Conservation (phyloP, 2,888 invertebrate genomes). For the Papilio demoleus region DNA sequence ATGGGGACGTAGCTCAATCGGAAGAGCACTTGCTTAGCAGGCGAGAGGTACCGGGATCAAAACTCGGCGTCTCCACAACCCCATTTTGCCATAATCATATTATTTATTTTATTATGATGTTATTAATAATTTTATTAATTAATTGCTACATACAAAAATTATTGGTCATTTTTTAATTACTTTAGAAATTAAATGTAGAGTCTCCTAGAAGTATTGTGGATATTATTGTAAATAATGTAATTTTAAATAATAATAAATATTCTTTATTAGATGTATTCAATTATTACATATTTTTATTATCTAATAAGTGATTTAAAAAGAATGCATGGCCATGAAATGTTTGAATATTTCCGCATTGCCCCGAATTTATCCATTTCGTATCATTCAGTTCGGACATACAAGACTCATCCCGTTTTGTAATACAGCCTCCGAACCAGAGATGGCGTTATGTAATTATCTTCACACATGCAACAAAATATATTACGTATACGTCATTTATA, state of each 20-base stretch:
- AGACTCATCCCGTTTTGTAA: not conserved
- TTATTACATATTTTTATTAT: too few species aligned
- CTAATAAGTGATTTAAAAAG: too few species aligned
- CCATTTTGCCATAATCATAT: not conserved
- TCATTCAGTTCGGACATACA: not conserved
- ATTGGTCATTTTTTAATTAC: too few species aligned
- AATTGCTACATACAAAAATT: too few species aligned
- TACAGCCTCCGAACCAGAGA: conserved; percentile 6
- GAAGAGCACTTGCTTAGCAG: conserved; percentile 8
- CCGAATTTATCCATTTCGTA: not conserved
- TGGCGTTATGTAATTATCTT: conserved; percentile 8
- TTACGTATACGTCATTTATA: not conserved
- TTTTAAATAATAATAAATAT: too few species aligned
- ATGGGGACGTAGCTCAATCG: conserved; percentile 16
- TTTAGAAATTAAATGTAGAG: too few species aligned
- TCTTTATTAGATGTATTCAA: too few species aligned
- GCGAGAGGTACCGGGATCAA: conserved; percentile 18
- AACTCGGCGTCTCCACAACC: conserved; percentile 20
- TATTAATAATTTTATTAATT: too few species aligned
- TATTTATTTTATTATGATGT: not conserved
- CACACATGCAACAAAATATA: not conserved
- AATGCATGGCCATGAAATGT: too few species aligned
- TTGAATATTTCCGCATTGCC: not conserved
- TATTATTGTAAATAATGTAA: too few species aligned
- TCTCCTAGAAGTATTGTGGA: too few species aligned